phyloP scores from a whole-genome alignment of 2,113 vertebrate species.

The Aptenodytes forsteri region DNA sequence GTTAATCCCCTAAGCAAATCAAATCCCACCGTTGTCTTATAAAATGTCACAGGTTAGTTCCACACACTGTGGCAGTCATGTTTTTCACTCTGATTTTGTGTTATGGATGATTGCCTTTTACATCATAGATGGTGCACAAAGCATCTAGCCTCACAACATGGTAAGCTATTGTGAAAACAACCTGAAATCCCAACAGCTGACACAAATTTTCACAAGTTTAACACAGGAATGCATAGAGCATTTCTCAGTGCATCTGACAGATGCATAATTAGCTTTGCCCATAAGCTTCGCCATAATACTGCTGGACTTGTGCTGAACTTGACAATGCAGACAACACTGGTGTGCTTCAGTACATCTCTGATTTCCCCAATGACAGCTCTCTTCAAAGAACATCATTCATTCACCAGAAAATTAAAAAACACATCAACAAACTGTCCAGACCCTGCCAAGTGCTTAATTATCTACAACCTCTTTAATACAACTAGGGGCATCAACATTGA shows the following conservation, averaged over 20 bases:
- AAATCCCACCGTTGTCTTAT: neutral
- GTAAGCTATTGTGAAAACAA: neutral
- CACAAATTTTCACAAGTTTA: neutral
- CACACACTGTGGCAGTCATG: neutral
- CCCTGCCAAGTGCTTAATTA: constrained; percentile 57
- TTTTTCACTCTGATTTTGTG: neutral
- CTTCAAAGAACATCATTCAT: constrained; percentile 67
- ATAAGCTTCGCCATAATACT: neutral
- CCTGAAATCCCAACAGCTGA: neutral
- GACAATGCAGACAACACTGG: constrained; percentile 18
- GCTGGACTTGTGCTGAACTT: constrained; percentile 37
- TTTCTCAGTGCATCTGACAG: constrained; percentile 42
- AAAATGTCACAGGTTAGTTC: neutral
- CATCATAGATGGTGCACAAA: neutral
- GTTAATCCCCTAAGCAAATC: neutral
- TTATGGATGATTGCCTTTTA: neutral
- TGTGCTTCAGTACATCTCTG: constrained; percentile 57
- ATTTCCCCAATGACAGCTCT: constrained; percentile 69
- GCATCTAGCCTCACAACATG: neutral
- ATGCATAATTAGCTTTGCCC: constrained; percentile 47
- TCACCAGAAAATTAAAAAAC: constrained; percentile 65
- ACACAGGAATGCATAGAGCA: neutral
- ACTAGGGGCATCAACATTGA: neutral
- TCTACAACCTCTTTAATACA: constrained; percentile 20
- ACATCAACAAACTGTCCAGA: constrained; percentile 51